Evolutionary conservation across 1,140 invertebrate species (phyloP), one percentile per base, ranked within the genome.

Genomic region (Schlechtendalia chinensis): DNA sequence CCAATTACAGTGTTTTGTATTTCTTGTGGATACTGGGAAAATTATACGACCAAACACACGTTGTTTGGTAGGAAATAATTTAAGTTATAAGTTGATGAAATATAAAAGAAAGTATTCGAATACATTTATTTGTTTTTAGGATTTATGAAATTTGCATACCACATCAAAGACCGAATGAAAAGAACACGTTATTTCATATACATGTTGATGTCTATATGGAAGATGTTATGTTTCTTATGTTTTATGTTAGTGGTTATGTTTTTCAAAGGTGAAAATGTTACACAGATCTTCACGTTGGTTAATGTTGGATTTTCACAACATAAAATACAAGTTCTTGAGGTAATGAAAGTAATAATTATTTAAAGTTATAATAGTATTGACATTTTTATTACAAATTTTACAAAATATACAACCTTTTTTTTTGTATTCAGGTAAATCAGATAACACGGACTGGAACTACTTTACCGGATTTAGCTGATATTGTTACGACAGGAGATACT

Each of bases 1-100:
- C 95, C 96, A 0, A 86, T 95, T 0, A 88, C 94, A 1, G 88
- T 95, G 11, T 86, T 97, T 54, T 89, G 96, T 59, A 92, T 96
- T 58, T 98, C 96, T 5, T 90, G 95, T 45, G 93, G 94, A 32
- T 98, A 95, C 94, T 98, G 96, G 96, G 96, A 98, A 87, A 98
- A 98, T 87, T 98, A 95, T 84, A 94, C 96, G 0, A 93, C 93
- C 39, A 89, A 90, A 82, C 89, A 93, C 79, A 95, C 93, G 82
- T 91, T 92, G 0, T 89, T 95, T 81, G 89, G 92, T 89, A 86
- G 86, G 85, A 39, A 39, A 39, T 39, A 39, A 39, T n/a, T n/a
- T n/a, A n/a, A n/a, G n/a, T n/a, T n/a, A n/a, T n/a, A n/a, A n/a
- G n/a, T n/a, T n/a, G n/a, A n/a, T n/a, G n/a, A n/a, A n/a, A n/a